A percentile compares a stretch with the other conserved stretches of the same genome.
Conservation (phyloP, 2,888 invertebrate species). For the Rhagonycha fulva region DNA sequence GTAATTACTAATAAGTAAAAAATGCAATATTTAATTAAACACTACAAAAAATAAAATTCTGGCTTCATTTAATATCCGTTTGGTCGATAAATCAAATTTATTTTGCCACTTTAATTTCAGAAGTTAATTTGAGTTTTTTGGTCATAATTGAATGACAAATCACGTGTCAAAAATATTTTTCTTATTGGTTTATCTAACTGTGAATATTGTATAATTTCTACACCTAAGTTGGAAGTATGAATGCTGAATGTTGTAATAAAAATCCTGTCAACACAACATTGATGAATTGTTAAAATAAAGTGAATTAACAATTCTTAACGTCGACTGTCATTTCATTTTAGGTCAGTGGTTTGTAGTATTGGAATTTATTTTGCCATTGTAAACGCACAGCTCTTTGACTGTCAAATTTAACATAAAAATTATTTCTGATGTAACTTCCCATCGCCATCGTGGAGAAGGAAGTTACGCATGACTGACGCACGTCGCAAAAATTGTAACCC, state of each 20-base stretch:
- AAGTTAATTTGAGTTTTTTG: conserved; percentile 1
- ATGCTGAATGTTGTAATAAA: conserved; percentile 13
- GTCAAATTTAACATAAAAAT: neutral
- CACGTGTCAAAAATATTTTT: conserved; percentile 13
- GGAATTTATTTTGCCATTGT: conserved; percentile 7
- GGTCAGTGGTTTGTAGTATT: neutral
- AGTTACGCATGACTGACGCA: neutral
- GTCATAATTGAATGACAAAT: conserved; percentile 12
- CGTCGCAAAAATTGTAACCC: conserved; percentile 9
- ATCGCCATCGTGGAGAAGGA: neutral
- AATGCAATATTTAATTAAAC: neutral
- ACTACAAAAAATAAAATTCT: neutral
- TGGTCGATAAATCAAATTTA: neutral
- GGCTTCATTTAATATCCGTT: neutral
- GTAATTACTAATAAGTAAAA: neutral
- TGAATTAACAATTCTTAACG: neutral
- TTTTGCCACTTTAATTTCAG: neutral
- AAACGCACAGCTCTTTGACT: neutral
- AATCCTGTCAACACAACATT: conserved; percentile 17
- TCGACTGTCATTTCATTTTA: conserved; percentile 11
- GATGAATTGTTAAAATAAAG: conserved; percentile 15
- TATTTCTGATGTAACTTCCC: neutral
- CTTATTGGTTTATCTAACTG: conserved; percentile 15
- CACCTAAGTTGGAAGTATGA: conserved; percentile 5
- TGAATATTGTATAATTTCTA: conserved; percentile 3